phyloP scores from a whole-genome alignment of 2,797 vertebrate species.

The Parauchenoglanis ngamensis region DNA sequence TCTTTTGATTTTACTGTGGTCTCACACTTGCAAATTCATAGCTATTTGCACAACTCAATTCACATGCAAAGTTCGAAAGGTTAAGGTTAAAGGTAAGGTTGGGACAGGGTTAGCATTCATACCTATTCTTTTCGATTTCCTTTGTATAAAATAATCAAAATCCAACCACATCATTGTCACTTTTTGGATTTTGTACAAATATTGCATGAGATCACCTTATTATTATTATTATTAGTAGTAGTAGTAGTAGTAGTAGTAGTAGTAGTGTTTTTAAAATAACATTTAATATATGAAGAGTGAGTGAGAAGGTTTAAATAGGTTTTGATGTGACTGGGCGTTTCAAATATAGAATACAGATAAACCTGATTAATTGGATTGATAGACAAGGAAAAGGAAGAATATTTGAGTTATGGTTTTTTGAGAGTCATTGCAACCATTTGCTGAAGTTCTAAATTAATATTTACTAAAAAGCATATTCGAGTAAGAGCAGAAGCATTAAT shows the following conservation, averaged over 20 bases:
- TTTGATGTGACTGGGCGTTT: background rate
- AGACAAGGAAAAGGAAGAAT: background rate
- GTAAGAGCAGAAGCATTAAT: background rate
- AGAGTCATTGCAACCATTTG: background rate
- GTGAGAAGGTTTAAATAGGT: background rate
- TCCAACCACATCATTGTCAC: background rate
- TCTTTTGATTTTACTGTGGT: constrained; percentile 2
- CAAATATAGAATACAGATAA: background rate
- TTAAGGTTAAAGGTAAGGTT: constrained; percentile 25
- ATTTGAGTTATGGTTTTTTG: background rate
- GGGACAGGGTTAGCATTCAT: constrained; percentile 25
- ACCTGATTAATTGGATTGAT: background rate
- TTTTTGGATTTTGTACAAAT: background rate
- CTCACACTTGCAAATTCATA: constrained; percentile 11
- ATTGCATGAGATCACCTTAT: background rate
- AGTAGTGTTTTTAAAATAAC: background rate
- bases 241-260: background rate
- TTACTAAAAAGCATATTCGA: background rate
- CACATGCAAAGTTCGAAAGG: background rate
- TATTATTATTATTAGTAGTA: constrained; percentile 12
- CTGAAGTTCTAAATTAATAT: background rate
- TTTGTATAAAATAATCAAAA: background rate
- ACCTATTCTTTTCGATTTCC: background rate
- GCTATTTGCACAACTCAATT: background rate
- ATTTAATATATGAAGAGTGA: background rate